A percentile compares a stretch with the other conserved stretches of the same genome.
Conservation (phyloP, 2,797 vertebrate genomes). For the Orientallactaga sibirica region DNA sequence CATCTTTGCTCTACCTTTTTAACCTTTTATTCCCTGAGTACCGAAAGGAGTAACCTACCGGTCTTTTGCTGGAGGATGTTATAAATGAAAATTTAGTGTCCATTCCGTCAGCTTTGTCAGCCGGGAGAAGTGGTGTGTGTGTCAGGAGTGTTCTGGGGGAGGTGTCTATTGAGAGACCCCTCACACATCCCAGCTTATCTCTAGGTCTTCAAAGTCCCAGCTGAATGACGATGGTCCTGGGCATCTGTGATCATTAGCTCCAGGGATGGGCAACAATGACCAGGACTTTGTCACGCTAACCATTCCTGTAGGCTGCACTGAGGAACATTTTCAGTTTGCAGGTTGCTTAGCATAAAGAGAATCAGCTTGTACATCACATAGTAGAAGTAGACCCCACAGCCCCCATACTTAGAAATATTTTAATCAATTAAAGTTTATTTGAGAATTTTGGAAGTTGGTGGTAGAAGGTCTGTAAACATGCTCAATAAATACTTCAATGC, state of each 20-base stretch:
- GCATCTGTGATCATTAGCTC: background rate
- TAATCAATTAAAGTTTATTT: background rate
- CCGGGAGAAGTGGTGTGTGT: conserved; percentile 97
- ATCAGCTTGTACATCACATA: rapidly evolving
- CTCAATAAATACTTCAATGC: rapidly evolving
- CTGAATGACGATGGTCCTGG: background rate
- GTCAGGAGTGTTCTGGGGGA: conserved; percentile 59
- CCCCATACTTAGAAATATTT: background rate
- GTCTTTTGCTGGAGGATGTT: conserved; percentile 99
- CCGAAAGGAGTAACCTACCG: conserved; percentile 99
- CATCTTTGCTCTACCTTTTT: conserved; percentile 83
- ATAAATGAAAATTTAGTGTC: conserved; percentile 99
- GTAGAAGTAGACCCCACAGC: background rate
- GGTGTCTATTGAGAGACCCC: background rate
- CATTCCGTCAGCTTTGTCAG: conserved; percentile 97
- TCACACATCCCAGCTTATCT: background rate
- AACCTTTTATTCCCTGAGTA: conserved; percentile 90
- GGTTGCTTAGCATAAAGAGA: conserved; percentile 18
- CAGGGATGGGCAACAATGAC: background rate
- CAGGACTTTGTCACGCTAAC: background rate
- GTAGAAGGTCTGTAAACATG: background rate
- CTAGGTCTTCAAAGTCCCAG: background rate
- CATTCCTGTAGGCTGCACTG: background rate
- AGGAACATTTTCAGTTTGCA: background rate
- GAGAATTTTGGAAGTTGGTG: background rate